Percentiles rank a stretch among this genome's conserved stretches.
phyloP scores from a whole-genome alignment of 1,140 invertebrate genomes.

The Sarcophaga peregrina region DNA sequence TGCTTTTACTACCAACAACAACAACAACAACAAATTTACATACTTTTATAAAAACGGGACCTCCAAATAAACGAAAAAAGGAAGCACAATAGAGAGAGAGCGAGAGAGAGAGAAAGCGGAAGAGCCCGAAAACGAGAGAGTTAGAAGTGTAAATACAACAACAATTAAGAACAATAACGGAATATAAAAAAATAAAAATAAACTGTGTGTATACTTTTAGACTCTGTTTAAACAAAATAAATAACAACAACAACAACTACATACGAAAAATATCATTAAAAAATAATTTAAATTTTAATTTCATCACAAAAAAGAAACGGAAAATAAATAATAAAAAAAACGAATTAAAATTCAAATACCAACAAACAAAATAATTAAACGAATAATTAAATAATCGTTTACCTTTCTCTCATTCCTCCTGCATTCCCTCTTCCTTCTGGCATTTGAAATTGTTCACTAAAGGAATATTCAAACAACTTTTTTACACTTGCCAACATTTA shows the following conservation, averaged over 20 bases:
- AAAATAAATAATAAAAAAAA: not conserved
- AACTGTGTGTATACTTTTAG: not conserved
- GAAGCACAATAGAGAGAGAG: constrained; percentile 13
- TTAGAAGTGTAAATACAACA: not conserved
- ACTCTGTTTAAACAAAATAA: not conserved
- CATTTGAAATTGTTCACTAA: not conserved
- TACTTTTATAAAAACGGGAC: not conserved
- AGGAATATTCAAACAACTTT: not conserved
- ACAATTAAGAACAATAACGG: not conserved
- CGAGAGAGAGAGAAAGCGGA: not conserved
- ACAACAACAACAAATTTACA: not conserved
- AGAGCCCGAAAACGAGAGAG: not conserved
- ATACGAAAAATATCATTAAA: not conserved
- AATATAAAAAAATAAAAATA: not conserved
- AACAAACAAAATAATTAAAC: not conserved
- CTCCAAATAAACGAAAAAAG: constrained; percentile 17
- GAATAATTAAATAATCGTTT: no score
- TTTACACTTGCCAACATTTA: not conserved
- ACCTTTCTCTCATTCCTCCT: no score
- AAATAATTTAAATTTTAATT: not conserved
- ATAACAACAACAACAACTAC: not conserved
- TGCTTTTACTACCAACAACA: not conserved
- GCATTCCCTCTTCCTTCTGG: not conserved
- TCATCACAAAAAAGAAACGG: not conserved
- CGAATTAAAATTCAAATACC: not conserved